These are phyloP conservation scores for Nymphalis c-album DNA, from an alignment of 2,888 invertebrate genomes.

Conservation along the genomic window DNA sequence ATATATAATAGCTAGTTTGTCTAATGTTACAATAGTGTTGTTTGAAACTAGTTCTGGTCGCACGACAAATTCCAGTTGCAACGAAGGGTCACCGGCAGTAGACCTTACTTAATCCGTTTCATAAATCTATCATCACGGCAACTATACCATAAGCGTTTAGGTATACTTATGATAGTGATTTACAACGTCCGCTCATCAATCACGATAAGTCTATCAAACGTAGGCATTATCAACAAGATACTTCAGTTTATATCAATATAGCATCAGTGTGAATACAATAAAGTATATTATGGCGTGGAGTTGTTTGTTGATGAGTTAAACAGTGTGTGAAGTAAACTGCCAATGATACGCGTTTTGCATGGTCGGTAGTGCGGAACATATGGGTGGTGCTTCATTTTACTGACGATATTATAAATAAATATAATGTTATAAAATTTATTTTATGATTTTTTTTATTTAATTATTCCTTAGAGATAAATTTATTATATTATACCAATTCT, in stretches of 20 bases:
- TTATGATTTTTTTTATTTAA: too few relatives aligned
- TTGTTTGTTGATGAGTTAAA: conserved; percentile 24
- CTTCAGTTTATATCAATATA: conserved; percentile 19
- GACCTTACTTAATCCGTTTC: conserved; percentile 30
- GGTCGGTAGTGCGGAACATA: conserved; percentile 50
- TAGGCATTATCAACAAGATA: conserved; percentile 30
- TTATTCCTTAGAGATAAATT: too few relatives aligned
- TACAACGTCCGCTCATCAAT: conserved; percentile 46
- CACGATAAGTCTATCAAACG: conserved; percentile 44
- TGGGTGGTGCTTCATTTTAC: conserved; percentile 41
- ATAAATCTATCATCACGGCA: conserved; percentile 39
- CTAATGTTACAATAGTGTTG: conserved; percentile 13
- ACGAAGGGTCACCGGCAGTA: conserved; percentile 28
- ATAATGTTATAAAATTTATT: too few relatives aligned
- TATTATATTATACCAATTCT: too few relatives aligned
- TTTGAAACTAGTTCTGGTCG: conserved; percentile 16
- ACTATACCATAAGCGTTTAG: conserved; percentile 34
- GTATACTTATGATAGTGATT: conserved; percentile 36
- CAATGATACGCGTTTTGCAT: conserved; percentile 54
- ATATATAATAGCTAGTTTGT: conserved; percentile 8
- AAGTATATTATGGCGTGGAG: conserved; percentile 26
- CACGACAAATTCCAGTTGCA: conserved; percentile 30
- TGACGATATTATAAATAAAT: conserved; percentile 8
- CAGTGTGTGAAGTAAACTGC: conserved; percentile 38
- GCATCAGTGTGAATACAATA: conserved; percentile 23